These are phyloP conservation scores for Drosophila persimilis DNA, from an alignment of 1,140 invertebrate genomes.

Conservation along the genomic window DNA sequence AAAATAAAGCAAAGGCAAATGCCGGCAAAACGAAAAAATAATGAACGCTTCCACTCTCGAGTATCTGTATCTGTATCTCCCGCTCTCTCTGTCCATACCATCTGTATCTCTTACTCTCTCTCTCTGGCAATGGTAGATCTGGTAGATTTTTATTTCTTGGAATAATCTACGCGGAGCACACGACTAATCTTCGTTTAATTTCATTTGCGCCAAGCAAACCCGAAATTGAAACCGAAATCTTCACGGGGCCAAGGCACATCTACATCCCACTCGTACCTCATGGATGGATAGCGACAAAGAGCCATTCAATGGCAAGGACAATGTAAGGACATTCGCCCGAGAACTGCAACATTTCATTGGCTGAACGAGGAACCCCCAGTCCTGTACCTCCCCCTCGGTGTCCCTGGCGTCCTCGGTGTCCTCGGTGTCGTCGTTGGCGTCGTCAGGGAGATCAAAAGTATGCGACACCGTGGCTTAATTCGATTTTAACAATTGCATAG, in stretches of 20 bases:
- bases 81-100: background rate
- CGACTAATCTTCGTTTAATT: constrained; percentile 82
- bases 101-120: background rate
- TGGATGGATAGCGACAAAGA: constrained; percentile 16
- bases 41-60: constrained; percentile 51
- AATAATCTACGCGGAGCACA: constrained; percentile 77
- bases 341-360: constrained; percentile 77
- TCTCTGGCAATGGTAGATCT: constrained; percentile 15
- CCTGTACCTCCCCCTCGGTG: too few relatives aligned
- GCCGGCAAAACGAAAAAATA: constrained; percentile 75
- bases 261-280: constrained; percentile 25
- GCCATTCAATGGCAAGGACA: constrained; percentile 69
- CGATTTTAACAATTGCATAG: constrained; percentile 78
- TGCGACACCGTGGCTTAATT: constrained; percentile 81
- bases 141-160: constrained; percentile 77
- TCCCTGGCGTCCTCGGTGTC: constrained; percentile 19
- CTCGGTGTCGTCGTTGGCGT: constrained; percentile 15
- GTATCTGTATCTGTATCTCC: constrained; percentile 8
- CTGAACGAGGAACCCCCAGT: constrained; percentile 29
- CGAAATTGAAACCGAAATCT: constrained; percentile 68
- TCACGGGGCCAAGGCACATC: constrained; percentile 7
- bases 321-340: constrained; percentile 72
- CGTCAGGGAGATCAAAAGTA: constrained; percentile 79
- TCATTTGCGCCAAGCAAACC: constrained; percentile 73
- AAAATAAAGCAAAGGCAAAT: constrained; percentile 59